A percentile compares a stretch with the other conserved stretches of the same genome.
Evolutionary conservation across 2,888 invertebrate genomes (phyloP).

Genomic region (Trimorus sp.): DNA sequence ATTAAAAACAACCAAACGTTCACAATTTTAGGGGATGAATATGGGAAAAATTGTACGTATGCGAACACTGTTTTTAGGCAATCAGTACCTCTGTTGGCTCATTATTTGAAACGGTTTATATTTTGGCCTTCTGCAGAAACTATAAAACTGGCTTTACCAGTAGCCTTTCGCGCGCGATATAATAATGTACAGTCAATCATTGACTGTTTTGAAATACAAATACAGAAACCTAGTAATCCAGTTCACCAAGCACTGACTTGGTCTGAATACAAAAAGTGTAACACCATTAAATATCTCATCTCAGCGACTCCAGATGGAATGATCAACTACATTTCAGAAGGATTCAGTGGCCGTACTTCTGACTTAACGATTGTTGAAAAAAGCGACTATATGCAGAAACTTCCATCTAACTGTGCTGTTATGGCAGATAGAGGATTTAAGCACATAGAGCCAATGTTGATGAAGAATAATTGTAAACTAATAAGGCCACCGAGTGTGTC

Average conservation of each 20-base stretch:
- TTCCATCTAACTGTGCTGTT: conserved; percentile 19
- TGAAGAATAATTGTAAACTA: conserved; percentile 18
- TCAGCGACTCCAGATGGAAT: no score
- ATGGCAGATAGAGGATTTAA: conserved; percentile 66
- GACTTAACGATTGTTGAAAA: conserved; percentile 43
- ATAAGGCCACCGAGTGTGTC: conserved; percentile 59
- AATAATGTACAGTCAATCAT: conserved; percentile 68
- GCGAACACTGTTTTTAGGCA: conserved; percentile 28
- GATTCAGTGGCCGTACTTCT: conserved; percentile 67
- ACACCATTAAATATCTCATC: conserved; percentile 73
- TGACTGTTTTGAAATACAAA: conserved; percentile 73
- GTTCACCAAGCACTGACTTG: conserved; percentile 70
- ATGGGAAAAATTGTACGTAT: conserved; percentile 21
- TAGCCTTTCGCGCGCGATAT: conserved; percentile 66
- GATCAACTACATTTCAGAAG: conserved; percentile 70
- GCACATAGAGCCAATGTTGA: conserved; percentile 54
- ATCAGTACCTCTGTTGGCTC: conserved; percentile 21
- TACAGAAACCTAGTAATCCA: conserved; percentile 72
- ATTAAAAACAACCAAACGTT: conserved; percentile 33
- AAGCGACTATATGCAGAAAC: conserved; percentile 6
- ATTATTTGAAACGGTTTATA: conserved; percentile 34
- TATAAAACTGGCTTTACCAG: conserved; percentile 20
- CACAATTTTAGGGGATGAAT: conserved; percentile 36
- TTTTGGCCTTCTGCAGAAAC: conserved; percentile 29
- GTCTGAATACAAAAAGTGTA: conserved; percentile 72